Evolutionary conservation across 37 sponge, comb jelly and placozoan genomes (phyloP).

Genomic region (Geodia barretti): DNA sequence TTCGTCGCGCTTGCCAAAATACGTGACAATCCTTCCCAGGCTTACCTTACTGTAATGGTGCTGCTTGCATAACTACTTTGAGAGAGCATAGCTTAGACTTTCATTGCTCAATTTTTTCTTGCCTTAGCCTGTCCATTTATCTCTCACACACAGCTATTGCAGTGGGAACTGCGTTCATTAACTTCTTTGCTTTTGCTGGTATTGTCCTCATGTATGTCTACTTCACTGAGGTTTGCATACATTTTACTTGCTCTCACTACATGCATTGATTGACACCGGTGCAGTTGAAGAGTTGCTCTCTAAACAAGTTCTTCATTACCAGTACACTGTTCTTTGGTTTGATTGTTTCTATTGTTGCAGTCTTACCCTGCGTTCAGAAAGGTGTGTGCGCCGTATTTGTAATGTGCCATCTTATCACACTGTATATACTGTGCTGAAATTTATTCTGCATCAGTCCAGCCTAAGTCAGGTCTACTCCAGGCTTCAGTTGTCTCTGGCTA

Average conservation of each 20-base stretch:
- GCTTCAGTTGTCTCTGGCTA: slow-evolving; percentile 91
- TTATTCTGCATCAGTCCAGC: slow-evolving; percentile 46
- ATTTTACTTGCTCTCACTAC: not conserved
- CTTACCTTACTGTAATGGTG: too few species aligned
- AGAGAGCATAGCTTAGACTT: too few species aligned
- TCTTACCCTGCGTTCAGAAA: slow-evolving; percentile 90
- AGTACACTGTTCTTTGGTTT: slow-evolving; percentile 78
- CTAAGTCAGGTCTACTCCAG: slow-evolving; percentile 88
- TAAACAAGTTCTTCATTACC: slow-evolving; percentile 92
- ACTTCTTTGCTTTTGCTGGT: slow-evolving; percentile 66
- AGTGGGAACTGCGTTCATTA: slow-evolving; percentile 65
- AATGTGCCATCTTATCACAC: too few species aligned
- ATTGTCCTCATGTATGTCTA: slow-evolving; percentile 86
- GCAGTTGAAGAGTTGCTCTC: slow-evolving; percentile 70
- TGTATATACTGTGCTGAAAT: too few species aligned
- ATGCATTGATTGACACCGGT: not conserved
- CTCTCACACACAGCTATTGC: slow-evolving; percentile 42
- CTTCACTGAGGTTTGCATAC: slow-evolving; percentile 78
- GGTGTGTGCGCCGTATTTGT: slow-evolving; percentile 46
- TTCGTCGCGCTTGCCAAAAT: too few species aligned
- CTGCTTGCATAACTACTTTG: too few species aligned
- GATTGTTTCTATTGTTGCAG: slow-evolving; percentile 75
- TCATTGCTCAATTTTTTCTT: too few species aligned
- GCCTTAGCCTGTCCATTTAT: too few species aligned
- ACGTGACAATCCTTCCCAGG: too few species aligned